These are phyloP conservation scores for Temnopleurus reevesii DNA, from an alignment of 53 echinoderm and acorn worm species.

Conservation along the genomic window DNA sequence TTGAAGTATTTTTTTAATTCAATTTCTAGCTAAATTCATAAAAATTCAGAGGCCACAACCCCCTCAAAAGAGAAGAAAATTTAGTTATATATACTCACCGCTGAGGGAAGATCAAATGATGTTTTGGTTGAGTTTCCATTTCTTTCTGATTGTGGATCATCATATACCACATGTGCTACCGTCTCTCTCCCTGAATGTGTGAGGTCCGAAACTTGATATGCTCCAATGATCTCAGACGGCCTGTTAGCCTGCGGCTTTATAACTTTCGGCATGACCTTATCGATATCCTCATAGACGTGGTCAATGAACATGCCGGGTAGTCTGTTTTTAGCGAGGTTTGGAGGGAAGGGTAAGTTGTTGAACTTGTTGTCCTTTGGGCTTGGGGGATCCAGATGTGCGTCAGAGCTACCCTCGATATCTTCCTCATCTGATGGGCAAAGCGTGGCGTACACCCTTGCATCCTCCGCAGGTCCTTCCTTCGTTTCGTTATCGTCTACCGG, in stretches of 20 bases:
- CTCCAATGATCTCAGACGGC: constrained; percentile 4
- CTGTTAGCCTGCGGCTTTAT: background rate
- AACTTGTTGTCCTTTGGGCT: background rate
- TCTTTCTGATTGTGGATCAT: background rate
- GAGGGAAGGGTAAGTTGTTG: background rate
- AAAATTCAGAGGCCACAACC: too few species aligned
- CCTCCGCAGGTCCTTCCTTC: background rate
- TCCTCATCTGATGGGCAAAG: constrained; percentile 47
- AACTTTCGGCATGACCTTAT: constrained; percentile 12
- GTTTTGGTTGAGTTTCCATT: background rate
- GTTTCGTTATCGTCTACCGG: background rate
- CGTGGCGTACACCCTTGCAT: background rate
- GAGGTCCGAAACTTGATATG: constrained; percentile 46
- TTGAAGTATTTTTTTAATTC: too few species aligned
- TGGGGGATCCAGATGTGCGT: background rate
- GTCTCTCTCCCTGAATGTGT: background rate
- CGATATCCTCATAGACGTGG: constrained; percentile 42
- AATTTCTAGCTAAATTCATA: too few species aligned
- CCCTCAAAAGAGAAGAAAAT: too few species aligned
- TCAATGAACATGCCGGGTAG: background rate
- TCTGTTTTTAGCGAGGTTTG: background rate
- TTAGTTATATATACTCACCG: too few species aligned
- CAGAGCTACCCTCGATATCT: constrained; percentile 28
- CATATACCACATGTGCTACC: background rate
- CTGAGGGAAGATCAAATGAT: background rate